phyloP scores from a whole-genome alignment of 2,113 vertebrate genomes.

The Coptodon bakossiorum region DNA sequence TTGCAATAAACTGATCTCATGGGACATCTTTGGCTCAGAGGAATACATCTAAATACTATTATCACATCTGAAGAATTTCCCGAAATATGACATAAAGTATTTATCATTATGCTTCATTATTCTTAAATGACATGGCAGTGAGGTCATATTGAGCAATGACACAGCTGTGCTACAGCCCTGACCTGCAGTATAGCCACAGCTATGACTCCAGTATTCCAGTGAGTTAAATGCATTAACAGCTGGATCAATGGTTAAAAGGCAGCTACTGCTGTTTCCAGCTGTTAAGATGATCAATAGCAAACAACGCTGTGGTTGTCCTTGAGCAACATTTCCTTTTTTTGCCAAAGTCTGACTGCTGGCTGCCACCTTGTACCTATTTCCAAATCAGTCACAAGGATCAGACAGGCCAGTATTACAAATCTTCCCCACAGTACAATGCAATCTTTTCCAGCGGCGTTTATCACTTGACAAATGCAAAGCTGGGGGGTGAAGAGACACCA shows the following conservation, averaged over 20 bases:
- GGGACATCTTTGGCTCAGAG: not conserved
- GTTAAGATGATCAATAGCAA: not conserved
- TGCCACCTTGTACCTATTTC: slow-evolving; percentile 24
- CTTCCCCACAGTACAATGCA: not conserved
- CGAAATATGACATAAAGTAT: not conserved
- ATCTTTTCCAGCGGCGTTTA: not conserved
- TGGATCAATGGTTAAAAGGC: not conserved
- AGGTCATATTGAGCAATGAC: not conserved
- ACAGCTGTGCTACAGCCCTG: not conserved
- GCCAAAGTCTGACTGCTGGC: slow-evolving; percentile 9
- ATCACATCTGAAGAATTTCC: not conserved
- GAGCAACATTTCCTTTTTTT: slow-evolving; percentile 6
- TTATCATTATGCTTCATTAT: not conserved
- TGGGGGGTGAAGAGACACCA: not conserved
- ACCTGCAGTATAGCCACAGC: not conserved
- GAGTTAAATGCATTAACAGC: slow-evolving; percentile 9
- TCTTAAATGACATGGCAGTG: not conserved
- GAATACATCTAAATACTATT: not conserved
- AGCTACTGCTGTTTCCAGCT: not conserved
- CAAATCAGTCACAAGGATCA: slow-evolving; percentile 20
- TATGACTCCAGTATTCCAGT: not conserved
- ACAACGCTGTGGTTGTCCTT: not conserved
- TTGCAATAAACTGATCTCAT: not conserved
- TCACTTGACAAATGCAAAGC: not conserved
- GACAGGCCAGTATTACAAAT: slow-evolving; percentile 18